These are phyloP conservation scores for Coregonus suidteri DNA, from an alignment of 2,797 vertebrate genomes.

Conservation along the genomic window DNA sequence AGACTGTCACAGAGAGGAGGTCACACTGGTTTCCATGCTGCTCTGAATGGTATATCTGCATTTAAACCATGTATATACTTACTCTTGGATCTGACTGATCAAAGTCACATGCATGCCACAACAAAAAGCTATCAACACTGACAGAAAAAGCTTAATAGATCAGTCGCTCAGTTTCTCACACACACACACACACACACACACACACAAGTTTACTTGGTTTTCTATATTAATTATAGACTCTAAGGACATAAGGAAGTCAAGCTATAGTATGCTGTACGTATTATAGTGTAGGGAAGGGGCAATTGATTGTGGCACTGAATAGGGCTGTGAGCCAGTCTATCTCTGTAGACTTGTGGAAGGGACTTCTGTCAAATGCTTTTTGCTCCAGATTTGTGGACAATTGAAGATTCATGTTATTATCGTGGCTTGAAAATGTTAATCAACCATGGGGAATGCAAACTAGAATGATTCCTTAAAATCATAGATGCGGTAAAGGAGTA, in stretches of 20 bases:
- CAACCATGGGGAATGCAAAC: not conserved
- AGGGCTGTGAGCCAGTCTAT: conserved; percentile 2
- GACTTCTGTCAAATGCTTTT: conserved; percentile 53
- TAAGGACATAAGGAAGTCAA: too few relatives aligned
- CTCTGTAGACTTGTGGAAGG: not conserved
- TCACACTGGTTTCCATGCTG: conserved; percentile 51
- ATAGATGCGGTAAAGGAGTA: not conserved
- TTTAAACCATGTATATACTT: not conserved
- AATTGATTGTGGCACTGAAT: not conserved
- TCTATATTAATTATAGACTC: too few relatives aligned
- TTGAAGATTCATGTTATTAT: conserved; percentile 3
- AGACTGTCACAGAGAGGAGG: conserved; percentile 50
- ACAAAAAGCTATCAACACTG: too few relatives aligned
- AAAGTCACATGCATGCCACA: too few relatives aligned
- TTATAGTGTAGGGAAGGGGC: too few relatives aligned
- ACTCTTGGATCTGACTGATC: too few relatives aligned
- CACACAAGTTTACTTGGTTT: too few relatives aligned
- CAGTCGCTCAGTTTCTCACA: not conserved
- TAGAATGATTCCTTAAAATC: not conserved
- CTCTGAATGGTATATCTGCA: conserved; percentile 3
- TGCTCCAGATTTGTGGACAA: conserved; percentile 20
- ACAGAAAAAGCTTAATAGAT: not conserved
- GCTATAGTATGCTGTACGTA: too few relatives aligned
- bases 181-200: too few relatives aligned
- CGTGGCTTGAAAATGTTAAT: conserved; percentile 9